These are phyloP conservation scores for Holacanthus passer DNA, from an alignment of 2,113 vertebrate species.

Conservation along the genomic window DNA sequence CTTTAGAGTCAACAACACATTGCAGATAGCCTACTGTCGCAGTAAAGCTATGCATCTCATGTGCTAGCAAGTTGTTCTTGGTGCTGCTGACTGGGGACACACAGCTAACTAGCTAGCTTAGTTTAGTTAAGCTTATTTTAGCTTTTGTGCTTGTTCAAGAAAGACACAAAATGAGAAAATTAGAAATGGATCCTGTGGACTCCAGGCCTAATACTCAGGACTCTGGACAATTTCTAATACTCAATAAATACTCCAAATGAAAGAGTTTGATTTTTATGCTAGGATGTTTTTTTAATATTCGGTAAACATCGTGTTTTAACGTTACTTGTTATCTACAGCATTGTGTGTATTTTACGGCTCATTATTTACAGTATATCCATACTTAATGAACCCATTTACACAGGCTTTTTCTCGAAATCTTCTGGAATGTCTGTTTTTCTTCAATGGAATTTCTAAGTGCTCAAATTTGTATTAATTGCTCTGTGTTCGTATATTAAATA, in stretches of 20 bases:
- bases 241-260: no score
- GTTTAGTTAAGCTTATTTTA: not conserved
- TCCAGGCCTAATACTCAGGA: no score
- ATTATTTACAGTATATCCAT: not conserved
- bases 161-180: not conserved
- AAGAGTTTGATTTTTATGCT: not conserved
- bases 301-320: not conserved
- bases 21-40: no score
- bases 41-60: constrained; percentile 12
- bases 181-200: not conserved
- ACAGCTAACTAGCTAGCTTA: constrained; percentile 24
- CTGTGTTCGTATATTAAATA: not conserved
- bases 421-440: not conserved
- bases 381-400: not conserved
- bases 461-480: not conserved
- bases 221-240: no score
- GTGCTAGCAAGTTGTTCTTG: constrained; percentile 8
- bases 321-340: not conserved
- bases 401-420: not conserved
- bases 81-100: not conserved
- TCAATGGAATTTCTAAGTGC: not conserved
- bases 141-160: not conserved
- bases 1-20: not conserved
- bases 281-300: not conserved
- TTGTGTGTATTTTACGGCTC: not conserved